Evolutionary conservation across 2,797 vertebrate species (phyloP), one percentile per base, ranked within the genome.

Genomic region (Lophius americanus): DNA sequence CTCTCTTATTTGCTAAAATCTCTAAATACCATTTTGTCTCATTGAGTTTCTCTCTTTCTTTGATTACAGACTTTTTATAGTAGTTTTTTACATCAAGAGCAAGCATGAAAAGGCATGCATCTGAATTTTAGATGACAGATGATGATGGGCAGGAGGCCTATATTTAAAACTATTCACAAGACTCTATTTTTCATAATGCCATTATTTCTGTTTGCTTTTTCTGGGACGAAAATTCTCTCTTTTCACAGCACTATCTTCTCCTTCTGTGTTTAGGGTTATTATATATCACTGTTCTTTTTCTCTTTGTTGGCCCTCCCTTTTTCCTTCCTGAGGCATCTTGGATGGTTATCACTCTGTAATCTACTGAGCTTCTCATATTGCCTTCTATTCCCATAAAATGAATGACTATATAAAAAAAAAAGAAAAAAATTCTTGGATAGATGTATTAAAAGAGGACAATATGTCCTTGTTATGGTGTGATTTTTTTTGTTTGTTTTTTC

Each of bases 361-460:
- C 91, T 92, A 92, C 91, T 92, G 87, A 93, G 90, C 88, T 84
- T 88, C 89, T 90, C 86, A 77, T 88, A 92, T 92, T 72, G 65
- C 84, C 89, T 69, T 82, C 84, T 87, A 85, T 90, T 90, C 84
- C 88, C 77, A 89, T 91, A 86, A 91, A 93, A 93, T 92, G 85
- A 90, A 89, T 85, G 82, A 89, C 89, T 94, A 92, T 83, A 80
- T 85, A 84, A 77, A 78, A 84, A 89, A 73, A 73, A 92, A 82
- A 80, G 86, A 84, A 77, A 78, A 84, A 89, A 73, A 73, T 78
- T 75, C 75, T 75, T 78, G 68, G 82, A 82, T 83, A 82, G 86
- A 89, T 88, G 93, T 91, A 94, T 93, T 84, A 92, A 92, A 85
- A 91, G 81, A 83, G 85, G 78, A 87, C 83, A 92, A 92, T 93